phyloP scores from a whole-genome alignment of 2,113 vertebrate genomes.

The Mionectes macconnelli region DNA sequence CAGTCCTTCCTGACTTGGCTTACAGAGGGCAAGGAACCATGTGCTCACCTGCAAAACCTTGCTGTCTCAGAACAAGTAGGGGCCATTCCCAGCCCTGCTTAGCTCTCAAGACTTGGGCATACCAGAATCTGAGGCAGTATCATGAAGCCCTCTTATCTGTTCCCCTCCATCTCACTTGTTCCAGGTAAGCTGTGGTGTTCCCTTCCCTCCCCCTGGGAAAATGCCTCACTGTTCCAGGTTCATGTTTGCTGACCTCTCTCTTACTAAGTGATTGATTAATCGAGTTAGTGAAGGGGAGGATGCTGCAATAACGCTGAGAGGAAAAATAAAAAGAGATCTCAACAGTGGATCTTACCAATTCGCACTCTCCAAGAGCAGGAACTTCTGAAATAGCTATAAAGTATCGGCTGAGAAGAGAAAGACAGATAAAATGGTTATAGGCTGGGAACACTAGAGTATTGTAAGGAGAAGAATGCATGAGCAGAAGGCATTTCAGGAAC shows the following conservation, averaged over 20 bases:
- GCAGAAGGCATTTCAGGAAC: not conserved
- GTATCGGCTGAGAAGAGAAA: constrained; percentile 80
- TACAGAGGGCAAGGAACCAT: not conserved
- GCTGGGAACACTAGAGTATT: not conserved
- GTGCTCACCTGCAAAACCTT: not conserved
- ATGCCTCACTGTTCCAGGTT: not conserved
- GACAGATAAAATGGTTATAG: not conserved
- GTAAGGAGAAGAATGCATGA: not conserved
- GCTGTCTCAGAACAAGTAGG: not conserved
- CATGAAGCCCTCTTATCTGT: not conserved
- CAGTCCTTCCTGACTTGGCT: not conserved
- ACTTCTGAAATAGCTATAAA: constrained; percentile 95
- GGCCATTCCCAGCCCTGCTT: not conserved
- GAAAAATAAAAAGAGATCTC: not conserved
- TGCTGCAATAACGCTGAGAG: not conserved
- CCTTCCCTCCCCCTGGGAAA: not conserved
- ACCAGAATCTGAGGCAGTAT: not conserved
- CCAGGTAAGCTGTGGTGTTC: not conserved
- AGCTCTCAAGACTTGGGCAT: not conserved
- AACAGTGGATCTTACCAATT: constrained; percentile 81
- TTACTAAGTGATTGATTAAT: constrained; percentile 45
- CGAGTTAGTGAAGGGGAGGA: not conserved
- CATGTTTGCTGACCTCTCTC: constrained; percentile 9
- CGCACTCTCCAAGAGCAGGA: constrained; percentile 97
- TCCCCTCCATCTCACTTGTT: not conserved